phyloP scores from a whole-genome alignment of 2,797 vertebrate genomes.

The Kryptopterus vitreolus region DNA sequence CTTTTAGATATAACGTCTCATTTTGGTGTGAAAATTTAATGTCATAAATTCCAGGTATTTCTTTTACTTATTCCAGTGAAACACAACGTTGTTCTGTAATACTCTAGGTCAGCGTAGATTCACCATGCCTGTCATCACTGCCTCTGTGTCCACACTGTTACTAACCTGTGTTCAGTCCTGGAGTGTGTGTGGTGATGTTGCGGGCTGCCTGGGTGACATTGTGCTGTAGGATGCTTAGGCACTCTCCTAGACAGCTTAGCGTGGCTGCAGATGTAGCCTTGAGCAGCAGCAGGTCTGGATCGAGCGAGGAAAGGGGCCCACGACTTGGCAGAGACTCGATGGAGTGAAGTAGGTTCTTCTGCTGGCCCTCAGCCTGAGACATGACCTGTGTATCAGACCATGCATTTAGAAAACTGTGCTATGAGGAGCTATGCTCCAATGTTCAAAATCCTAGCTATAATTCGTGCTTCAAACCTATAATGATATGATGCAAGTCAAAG shows the following conservation, averaged over 20 bases:
- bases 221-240: slow-evolving; percentile 85
- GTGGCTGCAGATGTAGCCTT: slow-evolving; percentile 91
- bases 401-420: neutral
- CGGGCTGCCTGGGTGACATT: slow-evolving; percentile 78
- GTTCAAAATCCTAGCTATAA: neutral
- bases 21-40: neutral
- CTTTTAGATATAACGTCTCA: neutral
- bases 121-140: neutral
- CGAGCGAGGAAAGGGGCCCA: slow-evolving; percentile 84
- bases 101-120: neutral
- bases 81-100: neutral
- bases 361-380: slow-evolving; percentile 83
- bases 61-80: slow-evolving; percentile 12
- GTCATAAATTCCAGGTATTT: neutral
- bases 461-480: too few relatives aligned
- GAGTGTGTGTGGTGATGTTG: slow-evolving; percentile 60
- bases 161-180: slow-evolving; percentile 62
- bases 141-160: neutral
- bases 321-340: slow-evolving; percentile 83
- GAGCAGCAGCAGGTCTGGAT: slow-evolving; percentile 87
- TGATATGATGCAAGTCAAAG: too few relatives aligned
- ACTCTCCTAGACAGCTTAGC: slow-evolving; percentile 90
- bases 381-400: slow-evolving; percentile 71
- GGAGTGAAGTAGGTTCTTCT: slow-evolving; percentile 84
- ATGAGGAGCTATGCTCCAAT: neutral